phyloP scores from a whole-genome alignment of 2,113 vertebrate species.

The Prunella himalayana region DNA sequence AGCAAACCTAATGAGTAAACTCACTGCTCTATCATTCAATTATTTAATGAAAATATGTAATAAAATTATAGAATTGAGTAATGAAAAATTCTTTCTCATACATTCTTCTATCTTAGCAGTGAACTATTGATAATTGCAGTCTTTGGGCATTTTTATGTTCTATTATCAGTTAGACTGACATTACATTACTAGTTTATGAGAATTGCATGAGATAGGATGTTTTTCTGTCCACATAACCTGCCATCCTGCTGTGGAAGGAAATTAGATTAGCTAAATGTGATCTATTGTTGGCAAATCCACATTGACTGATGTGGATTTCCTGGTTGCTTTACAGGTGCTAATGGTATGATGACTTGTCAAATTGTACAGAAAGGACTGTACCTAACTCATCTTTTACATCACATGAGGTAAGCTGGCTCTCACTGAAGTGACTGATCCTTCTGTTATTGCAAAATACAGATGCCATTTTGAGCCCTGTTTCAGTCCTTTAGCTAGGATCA shows the following conservation, averaged over 20 bases:
- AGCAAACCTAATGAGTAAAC: background rate
- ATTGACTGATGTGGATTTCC: background rate
- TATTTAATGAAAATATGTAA: background rate
- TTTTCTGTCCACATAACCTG: background rate
- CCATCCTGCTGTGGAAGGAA: background rate
- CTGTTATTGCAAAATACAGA: background rate
- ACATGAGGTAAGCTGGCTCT: background rate
- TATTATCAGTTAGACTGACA: background rate
- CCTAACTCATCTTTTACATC: background rate
- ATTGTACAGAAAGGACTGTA: background rate
- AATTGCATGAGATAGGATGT: background rate
- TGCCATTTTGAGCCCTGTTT: background rate
- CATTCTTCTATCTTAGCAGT: background rate
- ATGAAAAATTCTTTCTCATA: background rate
- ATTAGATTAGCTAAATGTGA: background rate
- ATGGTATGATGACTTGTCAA: background rate
- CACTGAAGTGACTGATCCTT: background rate
- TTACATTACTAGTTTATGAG: background rate
- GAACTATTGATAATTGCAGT: background rate
- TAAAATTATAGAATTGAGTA: background rate
- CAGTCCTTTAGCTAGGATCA: background rate
- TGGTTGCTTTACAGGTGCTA: background rate
- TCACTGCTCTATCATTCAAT: background rate
- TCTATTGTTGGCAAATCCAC: background rate
- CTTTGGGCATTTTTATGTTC: background rate